Evolutionary conservation across 1,140 invertebrate genomes (phyloP).

Genomic region (Arctopsyche grandis): DNA sequence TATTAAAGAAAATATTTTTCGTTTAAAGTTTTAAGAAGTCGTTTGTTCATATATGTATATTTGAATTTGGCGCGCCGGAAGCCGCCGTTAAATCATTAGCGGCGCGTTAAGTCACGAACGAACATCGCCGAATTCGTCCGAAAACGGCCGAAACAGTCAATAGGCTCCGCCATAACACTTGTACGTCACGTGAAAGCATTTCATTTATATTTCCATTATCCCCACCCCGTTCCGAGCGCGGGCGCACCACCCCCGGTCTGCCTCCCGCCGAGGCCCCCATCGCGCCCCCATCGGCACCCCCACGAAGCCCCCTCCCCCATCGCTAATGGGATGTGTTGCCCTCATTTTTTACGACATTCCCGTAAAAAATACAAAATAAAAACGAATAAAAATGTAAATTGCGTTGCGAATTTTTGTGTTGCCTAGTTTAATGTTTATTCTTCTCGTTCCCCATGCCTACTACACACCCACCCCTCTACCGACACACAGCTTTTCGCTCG

Average conservation of each 20-base stretch:
- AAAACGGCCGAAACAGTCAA: slow-evolving; percentile 47
- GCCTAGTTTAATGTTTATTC: slow-evolving; percentile 56
- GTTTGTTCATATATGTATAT: too few species aligned
- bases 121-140: not conserved
- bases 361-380: slow-evolving; percentile 56
- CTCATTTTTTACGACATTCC: slow-evolving; percentile 56
- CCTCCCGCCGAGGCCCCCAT: not conserved
- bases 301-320: slow-evolving; percentile 32
- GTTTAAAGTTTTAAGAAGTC: too few species aligned
- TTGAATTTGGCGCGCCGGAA: too few species aligned
- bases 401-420: slow-evolving; percentile 55
- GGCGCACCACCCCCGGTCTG: not conserved
- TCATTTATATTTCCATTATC: slow-evolving; percentile 56
- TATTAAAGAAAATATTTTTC: too few species aligned
- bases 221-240: slow-evolving; percentile 18
- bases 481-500: slow-evolving; percentile 45
- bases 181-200: slow-evolving; percentile 53
- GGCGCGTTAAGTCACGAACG: not conserved
- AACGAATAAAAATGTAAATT: slow-evolving; percentile 56
- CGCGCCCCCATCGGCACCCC: not conserved
- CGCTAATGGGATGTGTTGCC: slow-evolving; percentile 56
- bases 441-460: slow-evolving; percentile 45
- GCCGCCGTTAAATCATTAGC: too few species aligned
- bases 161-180: slow-evolving; percentile 49
- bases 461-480: not conserved